Evolutionary conservation across 2,113 vertebrate species (phyloP), one percentile per base, ranked within the genome.

Genomic region (Hemibagrus wyckioides): DNA sequence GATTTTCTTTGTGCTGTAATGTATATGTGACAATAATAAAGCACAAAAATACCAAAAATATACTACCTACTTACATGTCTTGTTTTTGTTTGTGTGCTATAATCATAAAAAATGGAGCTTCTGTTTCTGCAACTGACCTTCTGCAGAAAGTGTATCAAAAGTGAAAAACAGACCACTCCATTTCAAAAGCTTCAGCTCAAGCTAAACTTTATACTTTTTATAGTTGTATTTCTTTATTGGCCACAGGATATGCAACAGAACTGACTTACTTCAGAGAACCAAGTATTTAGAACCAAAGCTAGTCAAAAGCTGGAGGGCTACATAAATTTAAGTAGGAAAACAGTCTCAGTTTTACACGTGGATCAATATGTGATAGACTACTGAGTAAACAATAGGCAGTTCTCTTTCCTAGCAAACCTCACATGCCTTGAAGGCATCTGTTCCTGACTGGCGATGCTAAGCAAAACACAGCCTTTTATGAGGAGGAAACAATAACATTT

Each of bases 261-360:
- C n/a, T 33, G 30, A 33, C n/a, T 6, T 86, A 83, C 86, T 54
- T 86, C 67, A 1, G 76, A 65, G 71, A 36, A 67, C 30, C 36
- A 89, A 56, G 87, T 81, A 88, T 89, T 83, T 86, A 36, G 86
- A 79, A 85, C 50, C 48, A 44, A 82, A 90, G 75, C 63, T n/a
- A 67, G 59, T 44, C 65, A 86, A 57, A 50, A 50, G 54, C 89
- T 54, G 54, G 30, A 76, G 80, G 85, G 71, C 56, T 85, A 83
- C 83, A 89, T 88, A 87, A 54, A 90, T 87, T 75, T 63, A 73
- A 83, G 39, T 41, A 10, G 23, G 21, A 57, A 84, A 88, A 85
- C 63, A 71, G 79, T 87, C 63, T 63, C 67, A 17, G 73, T 67
- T 67, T 1, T 33, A 17, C 1, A 67, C 21, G 14, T 33, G n/a